phyloP scores from a whole-genome alignment of 2,797 vertebrate genomes.

The Macroramphosus scolopax region DNA sequence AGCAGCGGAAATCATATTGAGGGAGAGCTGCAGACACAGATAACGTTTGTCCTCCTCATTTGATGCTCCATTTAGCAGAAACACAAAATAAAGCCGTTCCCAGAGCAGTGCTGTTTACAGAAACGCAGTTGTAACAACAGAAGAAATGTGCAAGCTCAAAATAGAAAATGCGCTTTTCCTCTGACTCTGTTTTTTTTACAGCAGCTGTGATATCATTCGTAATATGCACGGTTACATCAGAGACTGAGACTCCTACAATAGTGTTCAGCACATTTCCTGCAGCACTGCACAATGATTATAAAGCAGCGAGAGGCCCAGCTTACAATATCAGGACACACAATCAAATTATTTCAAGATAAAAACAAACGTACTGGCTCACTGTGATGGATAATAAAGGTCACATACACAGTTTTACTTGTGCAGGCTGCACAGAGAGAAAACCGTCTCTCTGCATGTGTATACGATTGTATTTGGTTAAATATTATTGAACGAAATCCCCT shows the following conservation, averaged over 20 bases:
- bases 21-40: constrained; percentile 32
- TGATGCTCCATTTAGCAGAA: constrained; percentile 74
- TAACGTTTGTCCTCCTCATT: constrained; percentile 50
- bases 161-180: constrained; percentile 40
- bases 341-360: constrained; percentile 20
- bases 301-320: neutral
- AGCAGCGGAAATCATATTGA: constrained; percentile 4
- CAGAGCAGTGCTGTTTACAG: constrained; percentile 28
- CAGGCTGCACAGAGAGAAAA: no score
- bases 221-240: constrained; percentile 1
- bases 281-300: neutral
- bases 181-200: constrained; percentile 12
- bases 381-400: no score
- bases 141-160: constrained; percentile 17
- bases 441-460: no score
- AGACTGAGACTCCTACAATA: constrained; percentile 5
- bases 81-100: constrained; percentile 39
- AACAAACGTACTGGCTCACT: constrained; percentile 1
- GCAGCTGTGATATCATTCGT: constrained; percentile 36
- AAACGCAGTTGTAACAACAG: constrained; percentile 16
- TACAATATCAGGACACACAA: constrained; percentile 4
- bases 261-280: constrained; percentile 9
- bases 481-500: no score
- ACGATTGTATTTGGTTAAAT: no score
- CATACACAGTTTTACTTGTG: no score